A percentile compares a stretch with the other conserved stretches of the same genome.
These are phyloP conservation scores for Oceanites oceanicus DNA, from an alignment of 2,113 vertebrate genomes.

Conservation along the genomic window DNA sequence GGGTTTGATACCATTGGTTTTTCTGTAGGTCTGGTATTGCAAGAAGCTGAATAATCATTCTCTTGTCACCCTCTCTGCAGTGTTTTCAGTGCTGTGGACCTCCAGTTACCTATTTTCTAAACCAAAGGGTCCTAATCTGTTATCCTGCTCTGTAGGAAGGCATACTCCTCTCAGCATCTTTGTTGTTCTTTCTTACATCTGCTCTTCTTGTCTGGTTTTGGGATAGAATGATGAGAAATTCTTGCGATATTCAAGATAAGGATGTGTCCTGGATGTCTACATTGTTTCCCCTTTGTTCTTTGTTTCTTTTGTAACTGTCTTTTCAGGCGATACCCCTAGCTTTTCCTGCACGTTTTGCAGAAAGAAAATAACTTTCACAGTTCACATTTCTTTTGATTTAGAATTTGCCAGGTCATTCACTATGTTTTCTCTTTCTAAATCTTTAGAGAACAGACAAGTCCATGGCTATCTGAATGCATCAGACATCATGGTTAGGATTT, in stretches of 20 bases:
- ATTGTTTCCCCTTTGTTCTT: background rate
- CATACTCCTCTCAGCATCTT: background rate
- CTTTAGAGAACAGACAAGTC: background rate
- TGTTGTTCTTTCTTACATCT: background rate
- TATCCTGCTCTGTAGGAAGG: background rate
- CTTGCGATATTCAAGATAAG: background rate
- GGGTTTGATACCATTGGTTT: background rate
- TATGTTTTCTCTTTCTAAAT: background rate
- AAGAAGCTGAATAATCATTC: background rate
- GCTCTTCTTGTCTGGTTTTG: background rate
- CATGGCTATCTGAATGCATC: background rate
- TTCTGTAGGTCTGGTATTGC: background rate
- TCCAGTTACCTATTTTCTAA: background rate
- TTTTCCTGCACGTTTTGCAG: background rate
- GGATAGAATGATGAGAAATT: background rate
- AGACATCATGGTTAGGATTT: background rate
- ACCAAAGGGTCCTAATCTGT: background rate
- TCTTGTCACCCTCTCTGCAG: background rate
- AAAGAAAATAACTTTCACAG: background rate
- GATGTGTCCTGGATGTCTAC: background rate
- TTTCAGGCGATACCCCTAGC: background rate
- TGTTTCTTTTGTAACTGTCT: background rate
- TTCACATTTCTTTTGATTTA: background rate
- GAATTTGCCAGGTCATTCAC: background rate
- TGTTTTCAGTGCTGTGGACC: background rate